These are phyloP conservation scores for Trichopria drosophilae DNA, from an alignment of 2,888 invertebrate genomes.

Conservation along the genomic window DNA sequence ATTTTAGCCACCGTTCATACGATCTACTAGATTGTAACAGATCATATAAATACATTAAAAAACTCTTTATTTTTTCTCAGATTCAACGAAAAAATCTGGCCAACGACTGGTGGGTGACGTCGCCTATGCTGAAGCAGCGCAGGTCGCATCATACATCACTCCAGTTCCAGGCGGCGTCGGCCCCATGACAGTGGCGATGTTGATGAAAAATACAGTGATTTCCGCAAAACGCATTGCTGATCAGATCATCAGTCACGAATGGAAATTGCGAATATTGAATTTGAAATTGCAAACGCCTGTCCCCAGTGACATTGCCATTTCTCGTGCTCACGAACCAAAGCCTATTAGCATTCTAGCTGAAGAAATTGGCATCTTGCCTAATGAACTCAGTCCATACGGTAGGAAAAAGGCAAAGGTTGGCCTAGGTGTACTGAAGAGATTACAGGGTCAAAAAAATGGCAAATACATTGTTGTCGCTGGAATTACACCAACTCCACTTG, in stretches of 20 bases:
- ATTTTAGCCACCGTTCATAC: no score
- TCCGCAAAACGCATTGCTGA: constrained; percentile 72
- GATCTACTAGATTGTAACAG: no score
- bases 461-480: constrained; percentile 95
- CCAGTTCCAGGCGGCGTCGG: constrained; percentile 98
- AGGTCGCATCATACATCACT: constrained; percentile 85
- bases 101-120: constrained; percentile 94
- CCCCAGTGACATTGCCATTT: constrained; percentile 92
- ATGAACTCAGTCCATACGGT: constrained; percentile 89
- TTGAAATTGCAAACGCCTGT: constrained; percentile 72
- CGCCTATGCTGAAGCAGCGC: constrained; percentile 76
- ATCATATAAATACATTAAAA: not conserved
- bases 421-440: constrained; percentile 76
- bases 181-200: constrained; percentile 99
- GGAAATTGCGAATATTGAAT: constrained; percentile 73
- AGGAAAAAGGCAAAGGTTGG: constrained; percentile 93
- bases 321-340: constrained; percentile 86
- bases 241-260: constrained; percentile 64
- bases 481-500: constrained; percentile 97
- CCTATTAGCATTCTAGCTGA: constrained; percentile 74
- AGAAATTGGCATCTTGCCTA: constrained; percentile 80
- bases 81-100: constrained; percentile 76
- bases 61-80: constrained; percentile 60
- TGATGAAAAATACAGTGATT: constrained; percentile 91
- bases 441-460: constrained; percentile 72